These are phyloP conservation scores for Gambusia holbrooki DNA, from an alignment of 2,113 vertebrate species.

Conservation along the genomic window DNA sequence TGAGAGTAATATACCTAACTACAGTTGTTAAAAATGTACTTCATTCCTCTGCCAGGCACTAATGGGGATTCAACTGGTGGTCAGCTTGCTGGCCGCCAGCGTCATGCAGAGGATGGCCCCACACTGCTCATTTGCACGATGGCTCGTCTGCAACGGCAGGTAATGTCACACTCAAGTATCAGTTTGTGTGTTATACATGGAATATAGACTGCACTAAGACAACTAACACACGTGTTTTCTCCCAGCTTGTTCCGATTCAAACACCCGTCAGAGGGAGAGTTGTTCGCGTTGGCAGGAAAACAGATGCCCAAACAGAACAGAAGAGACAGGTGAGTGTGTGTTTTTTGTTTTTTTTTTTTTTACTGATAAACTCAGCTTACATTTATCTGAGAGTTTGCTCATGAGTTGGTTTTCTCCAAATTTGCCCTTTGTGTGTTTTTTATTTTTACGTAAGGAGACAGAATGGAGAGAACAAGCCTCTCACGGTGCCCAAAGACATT, in stretches of 20 bases:
- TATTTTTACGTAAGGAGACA: constrained; percentile 84
- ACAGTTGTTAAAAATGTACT: background rate
- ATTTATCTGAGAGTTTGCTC: too few relatives aligned
- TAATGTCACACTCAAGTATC: constrained; percentile 42
- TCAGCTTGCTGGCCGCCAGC: constrained; percentile 90
- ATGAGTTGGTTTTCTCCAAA: background rate
- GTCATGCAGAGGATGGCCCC: constrained; percentile 93
- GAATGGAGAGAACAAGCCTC: constrained; percentile 86
- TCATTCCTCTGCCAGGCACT: constrained; percentile 81
- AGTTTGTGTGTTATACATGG: too few relatives aligned
- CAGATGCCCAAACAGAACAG: constrained; percentile 83
- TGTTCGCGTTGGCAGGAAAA: constrained; percentile 88
- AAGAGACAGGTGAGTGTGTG: constrained; percentile 86
- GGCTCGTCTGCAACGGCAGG: constrained; percentile 96
- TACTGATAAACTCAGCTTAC: too few relatives aligned
- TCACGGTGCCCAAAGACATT: constrained; percentile 92
- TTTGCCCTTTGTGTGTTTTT: background rate
- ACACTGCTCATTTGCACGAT: constrained; percentile 92
- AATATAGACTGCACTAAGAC: background rate
- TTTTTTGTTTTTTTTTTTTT: background rate
- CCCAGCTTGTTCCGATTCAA: constrained; percentile 88
- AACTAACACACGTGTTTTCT: constrained; percentile 1
- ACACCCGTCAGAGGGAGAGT: constrained; percentile 91
- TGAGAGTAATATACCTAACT: background rate
- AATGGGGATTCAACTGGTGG: constrained; percentile 92